Conservation (phyloP, 2,797 vertebrate genomes). For the Enteromius paludinosus region DNA sequence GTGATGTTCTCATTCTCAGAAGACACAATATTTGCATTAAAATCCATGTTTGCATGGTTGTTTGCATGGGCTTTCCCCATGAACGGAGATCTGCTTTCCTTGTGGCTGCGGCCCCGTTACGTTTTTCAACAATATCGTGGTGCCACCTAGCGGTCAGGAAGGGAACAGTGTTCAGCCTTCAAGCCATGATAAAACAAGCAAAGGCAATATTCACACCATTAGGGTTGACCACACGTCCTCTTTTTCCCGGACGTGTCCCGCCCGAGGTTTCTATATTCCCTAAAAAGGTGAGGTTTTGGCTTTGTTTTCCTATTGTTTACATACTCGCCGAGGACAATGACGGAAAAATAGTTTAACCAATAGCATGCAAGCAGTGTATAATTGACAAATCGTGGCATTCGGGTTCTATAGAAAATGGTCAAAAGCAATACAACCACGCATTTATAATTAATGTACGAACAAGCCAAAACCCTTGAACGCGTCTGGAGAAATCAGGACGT, state of each 20-base stretch:
- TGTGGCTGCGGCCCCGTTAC: constrained; percentile 28
- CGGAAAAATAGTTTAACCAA: not conserved
- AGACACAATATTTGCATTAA: not conserved
- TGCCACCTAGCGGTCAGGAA: constrained; percentile 52
- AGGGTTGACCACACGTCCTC: not conserved
- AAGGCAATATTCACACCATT: not conserved
- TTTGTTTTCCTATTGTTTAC: not conserved
- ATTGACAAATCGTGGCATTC: not conserved
- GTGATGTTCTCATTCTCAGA: not conserved
- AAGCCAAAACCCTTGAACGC: not conserved
- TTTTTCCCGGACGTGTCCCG: not conserved
- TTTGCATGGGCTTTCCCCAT: constrained; percentile 17
- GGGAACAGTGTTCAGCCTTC: not conserved
- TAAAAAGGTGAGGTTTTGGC: not conserved
- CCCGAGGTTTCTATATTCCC: not conserved
- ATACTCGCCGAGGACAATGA: not conserved
- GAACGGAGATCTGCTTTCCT: not conserved
- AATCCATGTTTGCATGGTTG: not conserved
- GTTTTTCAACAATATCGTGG: constrained; percentile 56
- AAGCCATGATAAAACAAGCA: not conserved
- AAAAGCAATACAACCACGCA: not conserved
- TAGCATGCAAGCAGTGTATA: not conserved
- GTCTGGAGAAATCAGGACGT: not conserved
- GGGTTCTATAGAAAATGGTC: not conserved
- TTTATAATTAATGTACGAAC: not conserved